Evolutionary conservation across 2,888 invertebrate genomes (phyloP).

Genomic region (Tetropium fuscum): DNA sequence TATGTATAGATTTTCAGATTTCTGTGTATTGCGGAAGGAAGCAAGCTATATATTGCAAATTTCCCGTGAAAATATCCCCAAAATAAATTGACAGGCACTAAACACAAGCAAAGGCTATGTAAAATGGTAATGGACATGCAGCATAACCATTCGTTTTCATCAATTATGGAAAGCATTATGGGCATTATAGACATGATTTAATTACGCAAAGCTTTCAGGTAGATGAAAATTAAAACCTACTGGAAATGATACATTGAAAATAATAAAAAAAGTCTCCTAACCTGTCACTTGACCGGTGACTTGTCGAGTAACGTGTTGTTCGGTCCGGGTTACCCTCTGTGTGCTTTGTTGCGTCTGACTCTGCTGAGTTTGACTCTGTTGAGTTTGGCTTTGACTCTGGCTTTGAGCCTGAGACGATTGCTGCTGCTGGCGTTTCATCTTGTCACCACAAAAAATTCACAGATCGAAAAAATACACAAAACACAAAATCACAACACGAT

Average conservation of each 20-base stretch:
- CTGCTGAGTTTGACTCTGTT: conserved; percentile 67
- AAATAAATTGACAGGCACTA: not conserved
- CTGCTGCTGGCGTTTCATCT: conserved; percentile 83
- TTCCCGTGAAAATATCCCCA: not conserved
- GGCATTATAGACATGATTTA: not conserved
- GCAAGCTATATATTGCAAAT: not conserved
- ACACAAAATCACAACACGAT: conserved; percentile 61
- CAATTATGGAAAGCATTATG: conserved; percentile 13
- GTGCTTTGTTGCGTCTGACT: conserved; percentile 63
- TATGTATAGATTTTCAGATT: not conserved
- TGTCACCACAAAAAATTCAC: conserved; percentile 65
- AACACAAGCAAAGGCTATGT: conserved; percentile 13
- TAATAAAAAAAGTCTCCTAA: conserved; percentile 54
- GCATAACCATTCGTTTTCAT: not conserved
- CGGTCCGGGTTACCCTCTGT: conserved; percentile 76
- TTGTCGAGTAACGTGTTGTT: conserved; percentile 84
- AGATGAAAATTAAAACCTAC: conserved; percentile 4
- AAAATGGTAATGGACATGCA: conserved; percentile 22
- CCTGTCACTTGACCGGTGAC: conserved; percentile 80
- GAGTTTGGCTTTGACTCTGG: conserved; percentile 67
- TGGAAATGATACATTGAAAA: conserved; percentile 25
- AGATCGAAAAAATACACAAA: conserved; percentile 54
- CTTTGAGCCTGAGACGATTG: conserved; percentile 55
- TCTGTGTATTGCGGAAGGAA: not conserved
- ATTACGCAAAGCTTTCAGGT: conserved; percentile 1